Percentiles rank a stretch among this genome's conserved stretches.
Conservation (phyloP, 2,888 invertebrate species). For the Thecocarcelia acutangulata region DNA sequence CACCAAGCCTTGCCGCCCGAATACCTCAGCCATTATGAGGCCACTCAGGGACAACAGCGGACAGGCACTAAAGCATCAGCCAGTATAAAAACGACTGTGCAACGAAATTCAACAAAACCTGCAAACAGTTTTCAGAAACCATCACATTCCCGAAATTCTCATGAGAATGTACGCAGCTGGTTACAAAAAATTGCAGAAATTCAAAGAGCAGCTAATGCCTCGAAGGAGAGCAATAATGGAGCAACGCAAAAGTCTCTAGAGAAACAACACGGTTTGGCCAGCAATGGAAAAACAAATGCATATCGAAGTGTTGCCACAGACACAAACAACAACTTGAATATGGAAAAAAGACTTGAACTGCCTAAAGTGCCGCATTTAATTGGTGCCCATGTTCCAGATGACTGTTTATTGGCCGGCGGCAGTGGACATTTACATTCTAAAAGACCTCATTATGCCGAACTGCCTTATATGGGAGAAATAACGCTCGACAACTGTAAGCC, state of each 20-base stretch:
- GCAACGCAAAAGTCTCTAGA: neutral
- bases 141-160: constrained; percentile 77
- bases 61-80: constrained; percentile 78
- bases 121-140: constrained; percentile 18
- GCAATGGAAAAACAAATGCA: neutral
- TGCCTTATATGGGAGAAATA: constrained; percentile 96
- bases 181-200: constrained; percentile 88
- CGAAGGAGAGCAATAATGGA: constrained; percentile 53
- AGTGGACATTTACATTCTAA: neutral
- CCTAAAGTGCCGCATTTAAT: neutral
- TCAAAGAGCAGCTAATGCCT: constrained; percentile 82
- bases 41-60: constrained; percentile 84
- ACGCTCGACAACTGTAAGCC: constrained; percentile 94
- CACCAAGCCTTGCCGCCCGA: constrained; percentile 90
- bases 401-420: neutral
- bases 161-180: constrained; percentile 88
- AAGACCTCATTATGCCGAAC: constrained; percentile 86
- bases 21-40: constrained; percentile 90
- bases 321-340: constrained; percentile 38
- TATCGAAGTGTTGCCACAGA: constrained; percentile 4
- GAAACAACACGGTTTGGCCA: neutral
- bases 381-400: neutral
- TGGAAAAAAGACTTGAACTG: neutral
- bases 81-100: constrained; percentile 64
- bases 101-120: constrained; percentile 77